Percentiles rank a stretch among this genome's conserved stretches.
Evolutionary conservation across 92 coral and sea anemone species (phyloP).

Genomic region (Muricea muricata): DNA sequence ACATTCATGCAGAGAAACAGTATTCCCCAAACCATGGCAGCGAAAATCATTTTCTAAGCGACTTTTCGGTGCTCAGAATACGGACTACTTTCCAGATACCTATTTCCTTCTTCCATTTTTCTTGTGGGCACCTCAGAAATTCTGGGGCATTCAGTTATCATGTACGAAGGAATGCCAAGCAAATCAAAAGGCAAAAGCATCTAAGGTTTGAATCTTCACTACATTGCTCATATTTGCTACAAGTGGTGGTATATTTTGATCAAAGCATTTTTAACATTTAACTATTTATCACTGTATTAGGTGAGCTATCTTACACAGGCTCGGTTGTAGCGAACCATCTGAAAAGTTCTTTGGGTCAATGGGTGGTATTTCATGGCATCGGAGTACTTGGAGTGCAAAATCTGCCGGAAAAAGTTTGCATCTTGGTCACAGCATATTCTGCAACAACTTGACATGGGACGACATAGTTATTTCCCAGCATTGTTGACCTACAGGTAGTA

Average conservation of each 20-base stretch:
- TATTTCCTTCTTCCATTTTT: slow-evolving; percentile 27
- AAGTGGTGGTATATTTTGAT: neutral
- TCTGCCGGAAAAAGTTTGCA: slow-evolving; percentile 17
- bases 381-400: slow-evolving; percentile 19
- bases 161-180: slow-evolving; percentile 19
- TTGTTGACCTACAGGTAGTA: slow-evolving; percentile 27
- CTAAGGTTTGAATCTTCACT: neutral
- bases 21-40: no score
- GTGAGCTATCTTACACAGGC: neutral
- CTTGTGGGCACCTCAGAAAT: slow-evolving; percentile 35
- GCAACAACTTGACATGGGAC: slow-evolving; percentile 29
- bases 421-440: slow-evolving; percentile 23
- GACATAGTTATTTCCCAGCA: slow-evolving; percentile 18
- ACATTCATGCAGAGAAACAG: no score
- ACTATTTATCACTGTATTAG: neutral
- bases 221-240: neutral
- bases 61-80: no score
- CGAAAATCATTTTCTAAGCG: no score
- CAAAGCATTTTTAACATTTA: no score
- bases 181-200: neutral
- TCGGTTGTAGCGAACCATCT: slow-evolving; percentile 11
- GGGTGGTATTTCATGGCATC: slow-evolving; percentile 13
- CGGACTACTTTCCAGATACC: neutral
- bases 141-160: slow-evolving; percentile 1
- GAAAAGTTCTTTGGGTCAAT: slow-evolving; percentile 8